Evolutionary conservation across 64 coral and sea anemone species (phyloP).

Genomic region (Acropora tenuis): DNA sequence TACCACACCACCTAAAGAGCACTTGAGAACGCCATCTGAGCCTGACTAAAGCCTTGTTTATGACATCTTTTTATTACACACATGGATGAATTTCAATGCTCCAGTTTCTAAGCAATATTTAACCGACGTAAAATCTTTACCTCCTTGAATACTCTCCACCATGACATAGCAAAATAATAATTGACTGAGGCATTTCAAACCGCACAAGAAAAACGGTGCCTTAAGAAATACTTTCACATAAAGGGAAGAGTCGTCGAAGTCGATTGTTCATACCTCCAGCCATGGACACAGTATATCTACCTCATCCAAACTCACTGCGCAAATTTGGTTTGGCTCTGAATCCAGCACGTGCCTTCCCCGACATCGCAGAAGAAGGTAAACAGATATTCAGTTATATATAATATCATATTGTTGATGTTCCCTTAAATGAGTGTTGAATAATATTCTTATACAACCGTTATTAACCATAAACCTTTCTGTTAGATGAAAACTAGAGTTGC

Average conservation of each 20-base stretch:
- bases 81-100: background rate
- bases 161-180: background rate
- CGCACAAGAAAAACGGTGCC: too few species aligned
- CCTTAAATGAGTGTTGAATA: too few species aligned
- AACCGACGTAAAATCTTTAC: background rate
- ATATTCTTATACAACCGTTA: too few species aligned
- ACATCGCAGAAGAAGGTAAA: background rate
- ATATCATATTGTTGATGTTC: too few species aligned
- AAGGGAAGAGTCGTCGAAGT: background rate
- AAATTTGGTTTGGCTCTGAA: background rate
- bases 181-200: background rate
- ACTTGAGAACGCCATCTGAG: background rate
- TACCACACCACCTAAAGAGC: background rate
- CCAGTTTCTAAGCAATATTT: constrained; percentile 6
- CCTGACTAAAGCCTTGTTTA: background rate
- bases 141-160: background rate
- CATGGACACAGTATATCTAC: background rate
- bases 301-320: background rate
- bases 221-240: too few species aligned
- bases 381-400: too few species aligned
- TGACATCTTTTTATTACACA: background rate
- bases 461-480: too few species aligned
- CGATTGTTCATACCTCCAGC: background rate
- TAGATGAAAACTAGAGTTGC: too few species aligned
- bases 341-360: background rate